Evolutionary conservation across 2,797 vertebrate genomes (phyloP).

Genomic region (Heterohyrax brucei): DNA sequence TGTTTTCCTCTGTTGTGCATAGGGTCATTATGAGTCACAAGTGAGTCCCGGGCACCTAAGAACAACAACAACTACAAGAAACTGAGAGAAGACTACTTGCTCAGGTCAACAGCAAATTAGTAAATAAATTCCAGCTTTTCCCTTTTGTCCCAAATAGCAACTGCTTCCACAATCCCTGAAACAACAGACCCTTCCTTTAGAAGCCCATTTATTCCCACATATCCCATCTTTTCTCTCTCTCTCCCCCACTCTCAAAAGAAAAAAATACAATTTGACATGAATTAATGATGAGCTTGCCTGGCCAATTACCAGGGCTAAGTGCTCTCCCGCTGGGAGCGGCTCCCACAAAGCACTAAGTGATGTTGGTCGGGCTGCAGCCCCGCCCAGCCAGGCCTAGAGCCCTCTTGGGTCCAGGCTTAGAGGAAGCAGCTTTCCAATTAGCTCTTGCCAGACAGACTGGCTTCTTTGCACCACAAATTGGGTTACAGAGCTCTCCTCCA

Average conservation of each 20-base stretch:
- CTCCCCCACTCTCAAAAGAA: slow-evolving; percentile 73
- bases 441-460: slow-evolving; percentile 91
- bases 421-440: slow-evolving; percentile 90
- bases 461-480: slow-evolving; percentile 89
- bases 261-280: slow-evolving; percentile 87
- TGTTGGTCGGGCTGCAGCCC: slow-evolving; percentile 78
- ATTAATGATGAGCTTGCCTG: slow-evolving; percentile 91
- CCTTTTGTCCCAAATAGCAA: slow-evolving; percentile 35
- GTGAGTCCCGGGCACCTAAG: too few species aligned
- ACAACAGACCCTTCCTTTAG: slow-evolving; percentile 66
- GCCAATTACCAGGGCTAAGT: slow-evolving; percentile 91
- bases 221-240: neutral
- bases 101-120: slow-evolving; percentile 61
- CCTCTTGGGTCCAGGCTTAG: slow-evolving; percentile 88
- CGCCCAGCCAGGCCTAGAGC: slow-evolving; percentile 84
- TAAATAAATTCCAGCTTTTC: slow-evolving; percentile 33
- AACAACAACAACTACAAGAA: slow-evolving; percentile 15
- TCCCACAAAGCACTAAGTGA: slow-evolving; percentile 86
- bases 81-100: slow-evolving; percentile 9
- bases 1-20: too few species aligned
- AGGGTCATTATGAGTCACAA: too few species aligned
- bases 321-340: slow-evolving; percentile 85
- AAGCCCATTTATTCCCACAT: slow-evolving; percentile 69
- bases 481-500: slow-evolving; percentile 90
- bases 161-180: slow-evolving; percentile 54